These are phyloP conservation scores for Gadopsis bispinosus DNA, from an alignment of 2,797 vertebrate genomes.

Conservation along the genomic window DNA sequence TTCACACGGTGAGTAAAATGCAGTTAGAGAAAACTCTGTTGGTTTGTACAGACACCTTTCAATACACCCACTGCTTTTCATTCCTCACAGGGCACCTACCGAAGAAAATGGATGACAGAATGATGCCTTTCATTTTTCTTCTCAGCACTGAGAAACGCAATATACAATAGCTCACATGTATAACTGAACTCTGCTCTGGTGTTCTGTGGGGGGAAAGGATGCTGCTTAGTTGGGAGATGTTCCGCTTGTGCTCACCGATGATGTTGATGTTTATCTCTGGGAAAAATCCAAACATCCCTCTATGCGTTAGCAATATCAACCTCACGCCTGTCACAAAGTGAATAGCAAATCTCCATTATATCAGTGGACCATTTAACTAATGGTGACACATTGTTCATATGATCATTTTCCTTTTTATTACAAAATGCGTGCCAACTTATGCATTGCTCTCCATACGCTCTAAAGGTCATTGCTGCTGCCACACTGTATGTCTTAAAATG, in stretches of 20 bases:
- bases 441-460: neutral
- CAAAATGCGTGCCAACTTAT: neutral
- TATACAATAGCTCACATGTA: conserved; percentile 7
- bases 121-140: conserved; percentile 47
- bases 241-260: neutral
- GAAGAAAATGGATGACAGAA: conserved; percentile 39
- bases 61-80: conserved; percentile 49
- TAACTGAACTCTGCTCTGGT: neutral
- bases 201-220: neutral
- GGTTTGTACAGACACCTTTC: conserved; percentile 35
- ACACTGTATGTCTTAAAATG: conserved; percentile 6
- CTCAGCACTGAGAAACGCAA: conserved; percentile 14
- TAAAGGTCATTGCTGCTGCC: neutral
- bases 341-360: neutral
- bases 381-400: neutral
- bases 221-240: neutral
- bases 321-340: neutral
- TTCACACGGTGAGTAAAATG: conserved; percentile 35
- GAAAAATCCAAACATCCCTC: neutral
- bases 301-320: neutral
- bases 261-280: neutral
- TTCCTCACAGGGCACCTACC: conserved; percentile 49
- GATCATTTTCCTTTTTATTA: neutral
- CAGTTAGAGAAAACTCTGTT: conserved; percentile 40
- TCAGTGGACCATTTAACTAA: neutral